Percentiles rank a stretch among this genome's conserved stretches.
Conservation (phyloP, 1,140 invertebrate species). For the Heliconius hermathena region DNA sequence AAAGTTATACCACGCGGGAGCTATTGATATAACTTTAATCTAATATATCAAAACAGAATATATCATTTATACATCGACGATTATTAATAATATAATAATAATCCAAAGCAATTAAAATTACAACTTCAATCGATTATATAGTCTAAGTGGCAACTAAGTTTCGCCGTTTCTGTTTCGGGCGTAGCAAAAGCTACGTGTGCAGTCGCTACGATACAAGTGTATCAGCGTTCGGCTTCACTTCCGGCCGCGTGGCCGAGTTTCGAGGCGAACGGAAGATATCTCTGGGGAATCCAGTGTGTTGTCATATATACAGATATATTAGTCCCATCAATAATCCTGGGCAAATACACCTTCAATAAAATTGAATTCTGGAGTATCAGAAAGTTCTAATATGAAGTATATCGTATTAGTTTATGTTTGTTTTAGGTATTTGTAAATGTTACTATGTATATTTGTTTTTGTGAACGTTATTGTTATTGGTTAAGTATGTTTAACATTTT, state of each 20-base stretch:
- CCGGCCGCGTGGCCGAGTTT: constrained; percentile 59
- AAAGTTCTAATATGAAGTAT: neutral
- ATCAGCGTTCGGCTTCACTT: constrained; percentile 41
- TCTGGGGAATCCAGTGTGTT: constrained; percentile 56
- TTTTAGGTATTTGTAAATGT: no score
- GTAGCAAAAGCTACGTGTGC: constrained; percentile 7
- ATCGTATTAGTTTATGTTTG: neutral
- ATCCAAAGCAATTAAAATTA: neutral
- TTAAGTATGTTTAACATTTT: no score
- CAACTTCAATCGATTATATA: neutral
- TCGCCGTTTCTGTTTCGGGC: neutral
- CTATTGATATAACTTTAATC: neutral
- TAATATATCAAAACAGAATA: neutral
- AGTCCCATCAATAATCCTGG: constrained; percentile 45
- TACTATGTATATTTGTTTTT: no score
- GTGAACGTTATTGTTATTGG: no score
- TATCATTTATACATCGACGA: neutral
- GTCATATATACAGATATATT: constrained; percentile 39
- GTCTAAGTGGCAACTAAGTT: neutral
- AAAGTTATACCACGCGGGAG: no score
- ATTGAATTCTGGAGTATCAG: constrained; percentile 4
- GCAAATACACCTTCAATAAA: constrained; percentile 25
- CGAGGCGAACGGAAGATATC: constrained; percentile 57
- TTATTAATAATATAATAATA: neutral
- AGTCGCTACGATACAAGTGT: constrained; percentile 12